A percentile compares a stretch with the other conserved stretches of the same genome.
Conservation (phyloP, 2,113 vertebrate species). For the Tapirus terrestris region DNA sequence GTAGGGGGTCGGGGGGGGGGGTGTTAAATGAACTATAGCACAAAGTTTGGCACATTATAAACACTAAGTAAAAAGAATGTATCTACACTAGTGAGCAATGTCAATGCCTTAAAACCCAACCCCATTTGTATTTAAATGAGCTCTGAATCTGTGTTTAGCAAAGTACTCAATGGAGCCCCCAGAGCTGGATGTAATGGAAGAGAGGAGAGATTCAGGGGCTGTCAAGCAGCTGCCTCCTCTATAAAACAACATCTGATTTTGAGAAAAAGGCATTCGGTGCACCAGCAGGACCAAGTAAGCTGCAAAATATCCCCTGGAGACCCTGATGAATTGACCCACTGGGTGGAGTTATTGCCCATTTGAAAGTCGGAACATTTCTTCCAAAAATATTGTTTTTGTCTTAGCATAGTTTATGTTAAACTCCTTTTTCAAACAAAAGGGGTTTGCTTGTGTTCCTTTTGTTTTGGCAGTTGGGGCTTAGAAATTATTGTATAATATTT, state of each 20-base stretch:
- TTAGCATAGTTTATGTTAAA: background rate
- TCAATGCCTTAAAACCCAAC: background rate
- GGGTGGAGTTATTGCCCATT: background rate
- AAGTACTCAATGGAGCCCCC: background rate
- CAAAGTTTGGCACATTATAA: background rate
- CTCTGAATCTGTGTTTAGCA: background rate
- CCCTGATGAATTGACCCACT: background rate
- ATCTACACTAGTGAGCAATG: background rate
- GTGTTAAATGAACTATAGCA: background rate
- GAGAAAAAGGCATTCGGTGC: background rate
- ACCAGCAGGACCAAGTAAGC: background rate
- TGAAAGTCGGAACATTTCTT: conserved; percentile 11
- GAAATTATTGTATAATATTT: background rate
- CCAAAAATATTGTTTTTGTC: conserved; percentile 3
- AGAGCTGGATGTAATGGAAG: background rate
- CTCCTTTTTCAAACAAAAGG: background rate
- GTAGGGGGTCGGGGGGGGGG: background rate
- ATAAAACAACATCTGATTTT: background rate
- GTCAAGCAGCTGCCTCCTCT: background rate
- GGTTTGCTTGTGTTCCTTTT: background rate
- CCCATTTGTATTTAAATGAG: background rate
- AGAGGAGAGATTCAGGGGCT: background rate
- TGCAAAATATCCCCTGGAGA: background rate
- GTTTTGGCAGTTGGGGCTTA: conserved; percentile 6
- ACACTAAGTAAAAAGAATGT: background rate